Base-by-base conservation (phyloP, 2,113 vertebrate species). In the Lampris incognitus region DNA sequence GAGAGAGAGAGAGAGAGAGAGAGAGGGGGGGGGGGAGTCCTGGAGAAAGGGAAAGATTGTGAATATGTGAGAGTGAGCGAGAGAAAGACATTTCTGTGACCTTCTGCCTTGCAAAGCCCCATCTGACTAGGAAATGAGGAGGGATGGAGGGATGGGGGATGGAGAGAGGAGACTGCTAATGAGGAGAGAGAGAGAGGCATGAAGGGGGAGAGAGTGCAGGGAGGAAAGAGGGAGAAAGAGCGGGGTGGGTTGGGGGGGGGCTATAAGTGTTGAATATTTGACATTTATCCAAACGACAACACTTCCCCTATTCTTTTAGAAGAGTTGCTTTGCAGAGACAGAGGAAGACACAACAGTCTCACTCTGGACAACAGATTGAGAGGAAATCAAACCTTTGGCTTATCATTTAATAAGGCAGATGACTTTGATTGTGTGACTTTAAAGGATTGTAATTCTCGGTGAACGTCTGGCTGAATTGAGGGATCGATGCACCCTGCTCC, bases 111-210 rank as follows among this genome's bases (percentile, higher is more conserved):
- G 74, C 79, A 80, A 79, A 91, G 83, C 89, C 79, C 84, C 81
- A 87, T 90, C 91, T 92, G 90, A 92, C 89, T 92, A 83, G 82
- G 85, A 87, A 90, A 92, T 92, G 88, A 91, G 90, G 69, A 85
- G 85, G 80, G 82, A 90, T 87, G 83, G 88, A 85, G 78, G 85
- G 86, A 91, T 85, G 52, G 69, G 68, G 49, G 3, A 10, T 66
- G 63, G 39, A 76, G 51, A 87, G 88, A 88, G 89, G 78, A 88
- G 91, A 91, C 91, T 91, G 78, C 87, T 90, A 92, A 92, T 93
- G 90, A 90, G 88, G 70, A 74, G 60, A 71, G 50, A 84, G 72
- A 64, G 46, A 58, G 69, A 77, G 74, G 75, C 78, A 74, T 54
- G 40, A 65, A 64, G 66, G 56, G 59, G 72, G 10, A 41, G 40